Base-by-base conservation (phyloP, 2,797 vertebrate genomes). In the Sebastes vulpes region DNA sequence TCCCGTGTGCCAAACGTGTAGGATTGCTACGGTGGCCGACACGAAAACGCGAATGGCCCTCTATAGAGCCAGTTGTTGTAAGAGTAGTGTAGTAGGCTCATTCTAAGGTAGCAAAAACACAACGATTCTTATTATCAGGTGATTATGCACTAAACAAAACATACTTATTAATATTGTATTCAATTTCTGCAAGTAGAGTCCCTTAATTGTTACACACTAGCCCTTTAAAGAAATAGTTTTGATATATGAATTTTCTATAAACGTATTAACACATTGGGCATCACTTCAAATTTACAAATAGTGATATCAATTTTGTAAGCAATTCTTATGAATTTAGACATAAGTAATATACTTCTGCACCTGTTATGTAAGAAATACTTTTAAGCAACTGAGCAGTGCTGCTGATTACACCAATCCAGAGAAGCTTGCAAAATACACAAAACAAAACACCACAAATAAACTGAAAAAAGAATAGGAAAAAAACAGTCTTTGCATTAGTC, bases 361-460 rank as follows among this genome's bases (percentile, higher is more conserved):
- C 11, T 75, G 23, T 70, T 63, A 65, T 6, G 54, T 54, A 58
- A 58, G 46, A 69, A 66, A 52, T 16, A 1, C 46, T 58, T 72
- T 26, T 28, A 64, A 11, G 3, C 35, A 53, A 67, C 52, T 65
- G 23, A 66, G 26, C 35, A 58, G 6, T 68, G 48, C 32, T 80
- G 18, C 61, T 61, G 26, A 73, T 76, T 71, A 9, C 9, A 66
- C 11, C 26, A 63, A 69, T 70, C 25, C 3, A 23, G 4, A 53
- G 5, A 75, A 42, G 26, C 11, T 56, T 68, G 4, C 3, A 14
- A 48, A 67, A 26, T 25, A 23, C 38, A 42, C 38, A 42, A 16
- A 42, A 42, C 14, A 54, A 79, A 66, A 29, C 9, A 73, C 3
- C 3, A 46, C 53, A 46, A 80, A 61, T 75, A 42, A 61, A 50